Base-by-base conservation (phyloP, 1,140 invertebrate genomes). In the Solenopsis fugax region DNA sequence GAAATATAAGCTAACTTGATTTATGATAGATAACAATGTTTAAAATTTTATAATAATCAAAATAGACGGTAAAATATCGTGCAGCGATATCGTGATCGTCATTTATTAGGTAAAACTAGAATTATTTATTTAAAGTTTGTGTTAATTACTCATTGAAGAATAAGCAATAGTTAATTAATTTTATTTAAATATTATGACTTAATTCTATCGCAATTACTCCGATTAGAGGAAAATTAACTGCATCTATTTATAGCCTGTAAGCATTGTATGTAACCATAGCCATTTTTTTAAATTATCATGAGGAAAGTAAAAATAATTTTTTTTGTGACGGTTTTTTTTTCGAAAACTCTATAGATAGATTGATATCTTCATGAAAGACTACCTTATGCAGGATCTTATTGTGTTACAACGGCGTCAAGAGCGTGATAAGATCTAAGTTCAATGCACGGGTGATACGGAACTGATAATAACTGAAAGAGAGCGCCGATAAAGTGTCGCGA, bases 381-480 rank as follows among this genome's bases (percentile, higher is more conserved):
- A 37, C 34, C 18, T 37, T 21, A 12, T 3, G 34, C 16, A 56
- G 34, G 50, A 34, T 12, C n/a, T n/a, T 56, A 4, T 21, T 21
- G 9, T 13, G 9, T 37, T 54, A 21, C 0, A 3, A 18, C 12
- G 12, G 34, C 34, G n/a, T 12, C 41, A 64, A 60, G 24, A 41
- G 21, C 62, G 2, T 16, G 67, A 72, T 88, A 86, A 62, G 6
- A 88, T 85, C 65, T 34, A 18, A 85, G 88, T 85, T 89, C 82
- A 89, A 88, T 64, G 76, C 45, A 89, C 67, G 24, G 12, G 9
- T 0, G 67, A 78, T 88, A 76, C 65, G 82, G 5, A 12, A 56
- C n/a, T 10, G 88, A 89, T 88, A 86, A 75, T 29, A 41, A 34
- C 1, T 9, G 73, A 80, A 65, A 45, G 50, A 78, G 60, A 18